Percentiles rank a stretch among this genome's conserved stretches.
Conservation (phyloP, 2,113 vertebrate genomes). For the Zapus hudsonius region DNA sequence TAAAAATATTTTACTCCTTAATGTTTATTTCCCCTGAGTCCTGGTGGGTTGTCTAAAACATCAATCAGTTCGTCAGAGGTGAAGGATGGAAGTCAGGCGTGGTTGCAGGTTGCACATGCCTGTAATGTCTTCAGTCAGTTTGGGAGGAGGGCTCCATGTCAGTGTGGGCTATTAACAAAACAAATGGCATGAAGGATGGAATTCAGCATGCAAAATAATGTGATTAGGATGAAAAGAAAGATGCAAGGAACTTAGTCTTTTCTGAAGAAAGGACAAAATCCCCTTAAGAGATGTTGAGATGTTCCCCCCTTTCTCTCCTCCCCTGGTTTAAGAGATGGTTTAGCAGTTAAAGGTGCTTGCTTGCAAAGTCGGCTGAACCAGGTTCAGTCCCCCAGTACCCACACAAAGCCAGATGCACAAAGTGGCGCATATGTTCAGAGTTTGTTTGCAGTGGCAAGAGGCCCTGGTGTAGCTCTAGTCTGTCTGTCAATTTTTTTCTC, state of each 20-base stretch:
- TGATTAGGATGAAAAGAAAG: background rate
- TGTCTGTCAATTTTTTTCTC: no score
- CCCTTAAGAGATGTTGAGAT: background rate
- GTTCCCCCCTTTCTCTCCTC: no score
- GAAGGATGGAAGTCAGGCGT: background rate
- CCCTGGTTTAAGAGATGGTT: no score
- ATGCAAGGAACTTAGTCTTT: slow-evolving; percentile 1
- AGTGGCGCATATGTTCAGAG: no score
- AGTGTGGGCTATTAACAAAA: background rate
- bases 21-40: background rate
- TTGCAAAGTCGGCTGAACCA: no score
- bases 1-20: background rate
- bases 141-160: background rate
- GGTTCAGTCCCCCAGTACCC: no score
- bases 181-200: background rate
- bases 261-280: background rate
- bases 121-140: background rate
- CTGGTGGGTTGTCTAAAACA: slow-evolving; percentile 18
- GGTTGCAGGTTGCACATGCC: no score
- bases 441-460: no score
- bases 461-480: no score
- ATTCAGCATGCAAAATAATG: slow-evolving; percentile 23
- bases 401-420: no score
- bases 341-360: no score
- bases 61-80: slow-evolving; percentile 5